Base-by-base conservation (phyloP, 2,888 invertebrate genomes). In the Athalia circularis region DNA sequence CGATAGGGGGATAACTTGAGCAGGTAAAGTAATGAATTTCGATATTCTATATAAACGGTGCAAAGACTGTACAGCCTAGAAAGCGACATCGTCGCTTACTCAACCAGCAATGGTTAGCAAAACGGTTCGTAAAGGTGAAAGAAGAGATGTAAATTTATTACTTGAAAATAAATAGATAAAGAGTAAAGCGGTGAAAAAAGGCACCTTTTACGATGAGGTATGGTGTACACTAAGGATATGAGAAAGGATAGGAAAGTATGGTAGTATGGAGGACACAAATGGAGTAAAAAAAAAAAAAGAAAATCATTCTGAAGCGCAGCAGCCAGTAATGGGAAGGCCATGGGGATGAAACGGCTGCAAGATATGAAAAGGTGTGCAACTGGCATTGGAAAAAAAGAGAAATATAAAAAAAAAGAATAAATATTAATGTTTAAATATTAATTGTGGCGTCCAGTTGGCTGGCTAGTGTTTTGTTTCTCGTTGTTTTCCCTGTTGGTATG, bases 381-480 rank as follows among this genome's bases (percentile, higher is more conserved):
- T 29, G 29, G 29, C 29, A 29, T 29, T 29, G 29, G 29, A 29
- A 29, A 29, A 29, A 29, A 29, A 29, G 29, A 75, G 62, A 50
- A 15, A 64, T 48, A n/a, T n/a, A n/a, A n/a, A 62, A 75, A 62
- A 54, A 75, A 52, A 75, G 75, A 65, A 62, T 70, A 70, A 15
- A 61, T 13, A 29, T 29, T 13, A 67, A 57, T 77, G 61, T 50
- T 52, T 29, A 68, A 62, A 77, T 77, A 77, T 77, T 77, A 77
- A 77, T 77, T 77, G 70, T 68, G 50, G 59, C 67, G 68, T 77
- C 48, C 67, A 65, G 68, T 47, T 50, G 77, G 50, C 61, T 62
- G 15, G 43, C 68, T 61, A 70, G 77, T 68, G 68, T 77, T 77
- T 77, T 68, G 77, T 77, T 70, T 77, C 43, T 61, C 68, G 61